These are phyloP conservation scores for Sialis lutaria DNA, from an alignment of 2,888 invertebrate genomes.

Conservation along the genomic window DNA sequence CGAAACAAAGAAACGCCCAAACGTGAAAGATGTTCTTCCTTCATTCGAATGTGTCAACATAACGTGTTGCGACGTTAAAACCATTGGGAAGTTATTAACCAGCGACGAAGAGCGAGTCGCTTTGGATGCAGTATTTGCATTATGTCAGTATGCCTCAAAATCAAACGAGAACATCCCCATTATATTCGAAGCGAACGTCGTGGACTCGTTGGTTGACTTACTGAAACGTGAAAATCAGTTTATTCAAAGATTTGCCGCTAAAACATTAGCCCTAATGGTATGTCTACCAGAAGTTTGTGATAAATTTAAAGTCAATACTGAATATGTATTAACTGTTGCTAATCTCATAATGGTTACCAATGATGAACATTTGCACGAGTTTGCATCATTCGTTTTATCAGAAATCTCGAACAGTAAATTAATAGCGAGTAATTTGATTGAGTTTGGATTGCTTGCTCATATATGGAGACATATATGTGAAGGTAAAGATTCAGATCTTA, in stretches of 20 bases:
- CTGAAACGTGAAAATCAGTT: not conserved
- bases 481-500: not conserved
- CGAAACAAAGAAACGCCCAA: too few relatives aligned
- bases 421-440: not conserved
- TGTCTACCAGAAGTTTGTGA: not conserved
- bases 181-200: not conserved
- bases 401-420: not conserved
- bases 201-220: not conserved
- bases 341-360: not conserved
- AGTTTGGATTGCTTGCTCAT: not conserved
- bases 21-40: too few relatives aligned
- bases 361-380: conserved; percentile 2
- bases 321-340: not conserved
- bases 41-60: too few relatives aligned
- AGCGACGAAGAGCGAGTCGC: not conserved
- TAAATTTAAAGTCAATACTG: not conserved
- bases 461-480: not conserved
- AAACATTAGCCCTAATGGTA: conserved; percentile 1
- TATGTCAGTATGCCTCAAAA: not conserved
- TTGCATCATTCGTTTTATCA: not conserved
- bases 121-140: not conserved
- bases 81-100: conserved; percentile 1
- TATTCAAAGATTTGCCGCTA: not conserved
- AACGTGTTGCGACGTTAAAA: not conserved
- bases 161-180: not conserved